A percentile compares a stretch with the other conserved stretches of the same genome.
Conservation (phyloP, 2,113 vertebrate genomes). For the Nannospalax galili region DNA sequence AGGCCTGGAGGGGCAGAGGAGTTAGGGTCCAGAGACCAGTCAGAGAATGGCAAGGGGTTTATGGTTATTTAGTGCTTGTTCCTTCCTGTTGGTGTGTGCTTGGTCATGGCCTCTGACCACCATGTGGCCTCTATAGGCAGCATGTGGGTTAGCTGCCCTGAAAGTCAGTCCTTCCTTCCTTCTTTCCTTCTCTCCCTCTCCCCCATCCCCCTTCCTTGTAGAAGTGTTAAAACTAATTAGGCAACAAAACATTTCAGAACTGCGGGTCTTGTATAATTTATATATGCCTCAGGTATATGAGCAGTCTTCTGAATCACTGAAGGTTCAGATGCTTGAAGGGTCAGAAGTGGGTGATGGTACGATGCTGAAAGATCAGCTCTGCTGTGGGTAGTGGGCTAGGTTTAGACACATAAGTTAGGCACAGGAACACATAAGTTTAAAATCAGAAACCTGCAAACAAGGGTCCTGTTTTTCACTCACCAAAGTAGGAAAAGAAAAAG, state of each 20-base stretch:
- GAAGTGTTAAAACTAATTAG: background rate
- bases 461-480: background rate
- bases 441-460: background rate
- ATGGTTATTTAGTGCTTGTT: background rate
- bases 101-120: background rate
- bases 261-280: background rate
- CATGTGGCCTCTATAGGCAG: fast-evolving
- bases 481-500: background rate
- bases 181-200: background rate
- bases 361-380: background rate
- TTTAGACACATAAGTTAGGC: too few species aligned
- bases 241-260: background rate
- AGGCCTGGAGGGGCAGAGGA: background rate
- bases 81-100: background rate
- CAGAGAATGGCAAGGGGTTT: background rate
- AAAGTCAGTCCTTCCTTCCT: background rate
- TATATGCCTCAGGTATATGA: background rate
- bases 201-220: background rate
- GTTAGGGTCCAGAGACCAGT: background rate
- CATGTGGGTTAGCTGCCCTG: fast-evolving
- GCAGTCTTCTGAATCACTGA: background rate
- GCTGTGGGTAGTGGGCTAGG: background rate
- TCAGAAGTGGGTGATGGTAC: background rate
- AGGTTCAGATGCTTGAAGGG: background rate
- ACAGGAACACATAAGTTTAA: background rate